Evolutionary conservation across 2,888 invertebrate species (phyloP).

Genomic region (Furcula furcula): DNA sequence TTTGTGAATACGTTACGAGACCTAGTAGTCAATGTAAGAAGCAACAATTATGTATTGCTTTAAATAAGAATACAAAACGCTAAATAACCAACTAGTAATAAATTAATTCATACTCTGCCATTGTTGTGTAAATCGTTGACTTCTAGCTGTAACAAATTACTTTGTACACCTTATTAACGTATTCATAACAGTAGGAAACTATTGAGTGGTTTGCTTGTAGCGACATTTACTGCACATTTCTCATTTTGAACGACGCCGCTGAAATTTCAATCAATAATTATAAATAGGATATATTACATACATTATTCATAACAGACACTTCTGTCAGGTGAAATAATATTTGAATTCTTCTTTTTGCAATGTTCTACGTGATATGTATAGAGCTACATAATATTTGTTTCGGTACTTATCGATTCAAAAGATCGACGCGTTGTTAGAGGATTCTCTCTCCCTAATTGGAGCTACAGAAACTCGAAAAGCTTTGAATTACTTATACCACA

Average conservation of each 20-base stretch:
- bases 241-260: background rate
- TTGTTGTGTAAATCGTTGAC: background rate
- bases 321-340: too few species aligned
- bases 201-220: background rate
- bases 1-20: too few species aligned
- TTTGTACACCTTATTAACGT: background rate
- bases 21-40: too few species aligned
- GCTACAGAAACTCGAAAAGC: constrained; percentile 38
- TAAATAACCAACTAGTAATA: background rate
- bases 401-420: constrained; percentile 41
- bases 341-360: background rate
- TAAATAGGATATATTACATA: too few species aligned
- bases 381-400: constrained; percentile 31
- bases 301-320: too few species aligned
- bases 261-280: background rate
- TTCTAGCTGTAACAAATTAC: background rate
- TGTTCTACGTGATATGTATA: background rate
- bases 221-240: background rate
- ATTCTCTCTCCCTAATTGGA: constrained; percentile 48
- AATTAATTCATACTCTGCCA: background rate
- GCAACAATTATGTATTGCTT: too few species aligned
- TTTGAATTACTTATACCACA: constrained; percentile 34
- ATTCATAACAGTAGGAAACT: background rate
- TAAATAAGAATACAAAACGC: too few species aligned
- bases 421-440: constrained; percentile 41